These are phyloP conservation scores for Psix sp. DNA, from an alignment of 1,140 invertebrate species.

Conservation along the genomic window DNA sequence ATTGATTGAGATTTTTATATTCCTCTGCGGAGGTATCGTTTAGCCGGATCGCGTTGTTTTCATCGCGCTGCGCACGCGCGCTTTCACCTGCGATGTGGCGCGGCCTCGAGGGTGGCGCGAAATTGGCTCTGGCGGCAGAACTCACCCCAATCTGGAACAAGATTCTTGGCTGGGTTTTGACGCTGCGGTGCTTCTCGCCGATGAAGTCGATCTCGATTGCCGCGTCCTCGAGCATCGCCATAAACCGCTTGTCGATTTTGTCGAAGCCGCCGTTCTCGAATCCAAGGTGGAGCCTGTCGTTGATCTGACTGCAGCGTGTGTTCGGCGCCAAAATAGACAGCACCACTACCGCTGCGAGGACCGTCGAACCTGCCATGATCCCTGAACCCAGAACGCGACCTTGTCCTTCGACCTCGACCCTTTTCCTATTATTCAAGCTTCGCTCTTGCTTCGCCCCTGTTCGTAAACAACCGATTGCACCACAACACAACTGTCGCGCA, in stretches of 20 bases:
- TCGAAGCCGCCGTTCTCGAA: no score
- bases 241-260: constrained; percentile 60
- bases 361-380: constrained; percentile 41
- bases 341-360: constrained; percentile 34
- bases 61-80: constrained; percentile 17
- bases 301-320: constrained; percentile 54
- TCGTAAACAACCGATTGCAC: constrained; percentile 32
- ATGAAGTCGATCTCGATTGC: constrained; percentile 71
- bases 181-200: constrained; percentile 54
- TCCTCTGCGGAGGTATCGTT: not conserved
- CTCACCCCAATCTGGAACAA: constrained; percentile 75
- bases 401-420: constrained; percentile 59
- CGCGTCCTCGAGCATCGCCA: constrained; percentile 68
- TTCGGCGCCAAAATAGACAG: constrained; percentile 16
- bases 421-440: constrained; percentile 40
- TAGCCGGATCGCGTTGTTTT: constrained; percentile 19
- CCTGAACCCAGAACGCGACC: constrained; percentile 47
- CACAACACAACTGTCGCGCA: constrained; percentile 36
- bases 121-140: constrained; percentile 17
- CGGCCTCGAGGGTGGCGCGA: not conserved
- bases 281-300: constrained; percentile 66
- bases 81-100: constrained; percentile 31
- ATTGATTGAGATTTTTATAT: constrained; percentile 27
- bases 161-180: constrained; percentile 65
- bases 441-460: constrained; percentile 10